Percentiles rank a stretch among this genome's conserved stretches.
These are phyloP conservation scores for Diglossa brunneiventris DNA, from an alignment of 2,113 vertebrate genomes.

Conservation along the genomic window DNA sequence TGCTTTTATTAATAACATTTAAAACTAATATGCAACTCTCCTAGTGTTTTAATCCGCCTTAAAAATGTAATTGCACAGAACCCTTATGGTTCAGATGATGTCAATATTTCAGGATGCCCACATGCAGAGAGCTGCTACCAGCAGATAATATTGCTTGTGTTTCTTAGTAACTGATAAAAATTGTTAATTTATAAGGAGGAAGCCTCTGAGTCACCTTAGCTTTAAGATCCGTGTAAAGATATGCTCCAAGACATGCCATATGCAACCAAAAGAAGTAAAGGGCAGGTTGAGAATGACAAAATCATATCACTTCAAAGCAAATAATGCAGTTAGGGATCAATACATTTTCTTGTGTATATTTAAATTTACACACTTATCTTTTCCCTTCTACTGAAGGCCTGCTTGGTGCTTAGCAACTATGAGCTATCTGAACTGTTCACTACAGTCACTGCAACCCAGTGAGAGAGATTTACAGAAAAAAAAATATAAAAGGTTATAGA, in stretches of 20 bases:
- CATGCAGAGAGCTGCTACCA: background rate
- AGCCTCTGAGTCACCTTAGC: background rate
- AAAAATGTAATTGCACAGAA: background rate
- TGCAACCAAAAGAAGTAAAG: background rate
- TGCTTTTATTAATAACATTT: background rate
- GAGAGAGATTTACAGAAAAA: background rate
- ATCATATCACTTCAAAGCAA: constrained; percentile 16
- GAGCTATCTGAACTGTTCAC: constrained; percentile 15
- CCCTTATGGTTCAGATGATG: background rate
- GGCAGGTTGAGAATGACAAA: background rate
- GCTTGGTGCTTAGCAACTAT: constrained; percentile 73
- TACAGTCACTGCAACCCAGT: background rate
- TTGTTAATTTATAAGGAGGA: background rate
- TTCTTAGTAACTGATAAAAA: constrained; percentile 45
- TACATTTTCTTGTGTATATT: constrained; percentile 51
- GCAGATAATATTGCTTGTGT: background rate
- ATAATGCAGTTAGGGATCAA: constrained; percentile 28
- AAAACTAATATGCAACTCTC: background rate
- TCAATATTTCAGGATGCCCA: background rate
- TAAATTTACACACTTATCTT: constrained; percentile 23
- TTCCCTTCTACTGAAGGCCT: constrained; percentile 20
- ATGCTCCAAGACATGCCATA: background rate
- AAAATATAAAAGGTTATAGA: constrained; percentile 10
- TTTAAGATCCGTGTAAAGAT: background rate
- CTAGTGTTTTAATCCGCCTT: background rate